Evolutionary conservation across 1,140 invertebrate genomes (phyloP).

Genomic region (Tetramorium alpestre): DNA sequence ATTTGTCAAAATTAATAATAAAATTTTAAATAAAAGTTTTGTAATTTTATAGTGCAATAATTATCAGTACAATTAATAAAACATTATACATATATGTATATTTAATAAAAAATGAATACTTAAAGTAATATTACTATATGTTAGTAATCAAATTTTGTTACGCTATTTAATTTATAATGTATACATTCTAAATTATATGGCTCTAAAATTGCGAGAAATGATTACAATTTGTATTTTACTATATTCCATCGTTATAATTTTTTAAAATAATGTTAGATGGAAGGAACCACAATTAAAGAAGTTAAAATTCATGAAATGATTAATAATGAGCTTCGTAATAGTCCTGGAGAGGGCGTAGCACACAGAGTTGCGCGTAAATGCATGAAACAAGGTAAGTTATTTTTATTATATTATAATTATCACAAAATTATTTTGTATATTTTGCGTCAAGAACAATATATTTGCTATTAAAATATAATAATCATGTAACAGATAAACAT

Average conservation of each 20-base stretch:
- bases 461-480: neutral
- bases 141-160: neutral
- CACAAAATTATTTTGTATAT: neutral
- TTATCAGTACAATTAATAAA: neutral
- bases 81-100: neutral
- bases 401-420: neutral
- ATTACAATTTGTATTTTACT: neutral
- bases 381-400: neutral
- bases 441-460: neutral
- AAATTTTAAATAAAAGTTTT: too few relatives aligned
- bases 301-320: neutral
- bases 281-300: neutral
- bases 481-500: neutral
- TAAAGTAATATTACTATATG: neutral
- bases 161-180: neutral
- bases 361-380: neutral
- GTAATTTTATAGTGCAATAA: neutral
- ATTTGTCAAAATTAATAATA: neutral
- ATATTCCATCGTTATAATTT: neutral
- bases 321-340: neutral
- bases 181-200: neutral
- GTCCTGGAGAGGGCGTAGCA: fast-evolving
- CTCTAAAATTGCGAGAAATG: neutral
- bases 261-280: neutral
- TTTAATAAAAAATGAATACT: neutral